These are phyloP conservation scores for Dicentrarchus labrax DNA, from an alignment of 2,113 vertebrate genomes.

Conservation along the genomic window DNA sequence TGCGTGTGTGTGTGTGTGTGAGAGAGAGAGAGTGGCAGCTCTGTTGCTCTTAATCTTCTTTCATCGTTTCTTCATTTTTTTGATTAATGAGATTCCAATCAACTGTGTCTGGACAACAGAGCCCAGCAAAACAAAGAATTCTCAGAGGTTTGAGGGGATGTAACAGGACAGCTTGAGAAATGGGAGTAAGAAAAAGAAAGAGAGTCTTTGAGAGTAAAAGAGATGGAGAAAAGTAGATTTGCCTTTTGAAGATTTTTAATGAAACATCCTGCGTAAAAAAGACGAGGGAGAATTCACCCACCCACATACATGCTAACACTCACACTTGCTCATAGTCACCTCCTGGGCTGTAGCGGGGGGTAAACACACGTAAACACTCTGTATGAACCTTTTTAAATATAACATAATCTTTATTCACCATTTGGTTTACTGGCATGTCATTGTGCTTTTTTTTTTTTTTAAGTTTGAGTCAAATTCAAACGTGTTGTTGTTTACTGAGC, in stretches of 20 bases:
- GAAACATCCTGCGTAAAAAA: neutral
- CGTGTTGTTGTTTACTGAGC: no score
- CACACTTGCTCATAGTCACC: neutral
- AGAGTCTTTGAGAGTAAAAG: neutral
- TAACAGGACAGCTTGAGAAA: neutral
- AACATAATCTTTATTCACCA: neutral
- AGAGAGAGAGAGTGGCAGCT: neutral
- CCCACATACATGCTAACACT: neutral
- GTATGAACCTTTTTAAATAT: no score
- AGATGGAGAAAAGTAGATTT: neutral
- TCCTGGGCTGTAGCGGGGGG: no score
- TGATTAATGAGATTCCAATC: conserved; percentile 64
- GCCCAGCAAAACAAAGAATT: conserved; percentile 13
- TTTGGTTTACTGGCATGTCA: no score
- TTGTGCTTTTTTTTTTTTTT: no score
- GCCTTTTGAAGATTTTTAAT: neutral
- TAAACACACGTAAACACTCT: no score
- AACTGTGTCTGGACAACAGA: conserved; percentile 52
- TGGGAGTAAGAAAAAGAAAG: neutral
- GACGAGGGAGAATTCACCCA: neutral
- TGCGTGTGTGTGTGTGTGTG: conserved; percentile 26
- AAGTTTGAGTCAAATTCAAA: no score
- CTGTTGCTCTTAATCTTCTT: conserved; percentile 24
- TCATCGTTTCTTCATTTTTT: conserved; percentile 11
- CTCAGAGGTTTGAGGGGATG: neutral